Conservation (phyloP, 2,113 vertebrate species). For the Atrichornis clamosus region DNA sequence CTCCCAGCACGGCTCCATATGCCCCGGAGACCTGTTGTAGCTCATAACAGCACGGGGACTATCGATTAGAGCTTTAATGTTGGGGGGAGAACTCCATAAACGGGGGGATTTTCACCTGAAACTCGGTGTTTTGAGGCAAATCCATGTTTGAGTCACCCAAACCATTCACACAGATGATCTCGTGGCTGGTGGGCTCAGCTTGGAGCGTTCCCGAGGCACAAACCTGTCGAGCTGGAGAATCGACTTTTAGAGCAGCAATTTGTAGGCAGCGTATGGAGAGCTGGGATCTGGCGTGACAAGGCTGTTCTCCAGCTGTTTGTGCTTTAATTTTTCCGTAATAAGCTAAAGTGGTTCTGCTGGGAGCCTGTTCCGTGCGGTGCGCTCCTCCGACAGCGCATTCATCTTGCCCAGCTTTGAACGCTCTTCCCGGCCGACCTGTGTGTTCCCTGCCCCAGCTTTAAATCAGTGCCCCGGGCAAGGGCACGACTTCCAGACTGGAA, state of each 20-base stretch:
- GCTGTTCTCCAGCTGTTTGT: background rate
- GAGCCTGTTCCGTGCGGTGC: background rate
- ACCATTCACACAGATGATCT: background rate
- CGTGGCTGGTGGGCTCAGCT: background rate
- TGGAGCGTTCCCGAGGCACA: accelerated
- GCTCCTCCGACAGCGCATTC: accelerated
- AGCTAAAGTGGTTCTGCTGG: background rate
- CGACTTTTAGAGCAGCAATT: background rate
- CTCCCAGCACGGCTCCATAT: accelerated
- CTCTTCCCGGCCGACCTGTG: background rate
- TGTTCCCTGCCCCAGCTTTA: background rate
- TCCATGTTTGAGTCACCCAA: accelerated
- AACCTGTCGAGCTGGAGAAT: background rate
- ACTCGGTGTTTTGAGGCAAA: background rate
- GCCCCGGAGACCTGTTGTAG: background rate
- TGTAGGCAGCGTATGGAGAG: background rate
- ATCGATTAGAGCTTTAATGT: background rate
- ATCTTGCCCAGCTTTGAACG: background rate
- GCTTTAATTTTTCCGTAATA: background rate
- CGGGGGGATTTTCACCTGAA: background rate
- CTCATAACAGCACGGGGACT: accelerated
- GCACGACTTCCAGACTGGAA: background rate
- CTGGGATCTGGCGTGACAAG: background rate
- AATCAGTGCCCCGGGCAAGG: background rate
- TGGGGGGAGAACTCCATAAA: background rate